These are phyloP conservation scores for Papilio machaon DNA, from an alignment of 1,140 invertebrate genomes.

Conservation along the genomic window DNA sequence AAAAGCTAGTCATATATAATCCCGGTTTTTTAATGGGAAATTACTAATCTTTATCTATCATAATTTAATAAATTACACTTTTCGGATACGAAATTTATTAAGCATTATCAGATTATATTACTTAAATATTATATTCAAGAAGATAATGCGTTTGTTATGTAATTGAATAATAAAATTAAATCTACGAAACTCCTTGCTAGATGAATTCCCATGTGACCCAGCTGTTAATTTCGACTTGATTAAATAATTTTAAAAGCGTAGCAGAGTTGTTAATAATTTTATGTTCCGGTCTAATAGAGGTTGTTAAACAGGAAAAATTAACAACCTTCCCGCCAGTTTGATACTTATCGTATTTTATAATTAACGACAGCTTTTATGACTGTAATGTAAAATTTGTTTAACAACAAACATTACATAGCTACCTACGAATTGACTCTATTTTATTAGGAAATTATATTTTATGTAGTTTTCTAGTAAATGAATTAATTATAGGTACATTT, in stretches of 20 bases:
- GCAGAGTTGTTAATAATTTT: conserved; percentile 18
- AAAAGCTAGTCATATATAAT: too few relatives aligned
- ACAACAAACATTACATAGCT: background rate
- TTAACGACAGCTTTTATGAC: background rate
- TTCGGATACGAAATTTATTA: too few relatives aligned
- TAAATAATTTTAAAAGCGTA: conserved; percentile 18
- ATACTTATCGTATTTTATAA: background rate
- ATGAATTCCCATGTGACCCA: background rate
- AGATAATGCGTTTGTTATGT: too few relatives aligned
- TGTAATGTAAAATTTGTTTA: background rate
- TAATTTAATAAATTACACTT: too few relatives aligned
- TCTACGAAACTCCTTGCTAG: background rate
- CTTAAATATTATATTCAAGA: too few relatives aligned
- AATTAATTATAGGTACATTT: too few relatives aligned
- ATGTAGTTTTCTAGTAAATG: too few relatives aligned
- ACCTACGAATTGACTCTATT: background rate
- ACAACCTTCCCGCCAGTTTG: background rate
- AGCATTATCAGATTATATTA: too few relatives aligned
- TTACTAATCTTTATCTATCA: too few relatives aligned
- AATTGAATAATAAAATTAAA: background rate
- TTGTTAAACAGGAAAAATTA: conserved; percentile 20
- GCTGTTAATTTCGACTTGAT: background rate
- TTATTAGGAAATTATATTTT: background rate
- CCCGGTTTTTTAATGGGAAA: too few relatives aligned
- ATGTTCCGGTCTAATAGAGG: background rate